Evolutionary conservation across 2,113 vertebrate genomes (phyloP).

Genomic region (Ginglymostoma cirratum): DNA sequence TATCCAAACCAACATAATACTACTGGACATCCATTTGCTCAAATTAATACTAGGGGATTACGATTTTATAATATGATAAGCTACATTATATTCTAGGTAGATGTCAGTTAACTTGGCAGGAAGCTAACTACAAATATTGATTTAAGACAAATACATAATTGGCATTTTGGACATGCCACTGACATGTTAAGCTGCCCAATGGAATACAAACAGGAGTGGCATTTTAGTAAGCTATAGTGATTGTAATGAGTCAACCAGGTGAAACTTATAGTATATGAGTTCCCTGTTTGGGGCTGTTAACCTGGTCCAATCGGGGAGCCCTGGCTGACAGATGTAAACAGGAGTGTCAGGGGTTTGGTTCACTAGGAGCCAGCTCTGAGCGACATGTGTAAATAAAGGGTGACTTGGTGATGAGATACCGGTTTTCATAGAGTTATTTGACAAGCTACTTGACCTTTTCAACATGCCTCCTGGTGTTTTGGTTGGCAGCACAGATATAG

Average conservation of each 20-base stretch:
- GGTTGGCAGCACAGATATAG: neutral
- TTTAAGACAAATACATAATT: neutral
- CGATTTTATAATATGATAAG: neutral
- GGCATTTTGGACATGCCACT: neutral
- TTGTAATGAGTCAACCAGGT: too few species aligned
- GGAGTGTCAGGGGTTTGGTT: too few species aligned
- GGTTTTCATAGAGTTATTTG: too few species aligned
- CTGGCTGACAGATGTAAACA: too few species aligned
- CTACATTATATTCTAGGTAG: neutral
- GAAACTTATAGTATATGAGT: too few species aligned
- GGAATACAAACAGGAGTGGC: neutral
- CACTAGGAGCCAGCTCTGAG: too few species aligned
- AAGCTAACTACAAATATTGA: neutral
- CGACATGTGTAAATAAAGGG: too few species aligned
- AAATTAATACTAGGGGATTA: neutral
- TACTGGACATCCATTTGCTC: neutral
- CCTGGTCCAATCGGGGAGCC: too few species aligned
- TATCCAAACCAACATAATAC: neutral
- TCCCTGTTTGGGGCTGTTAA: too few species aligned
- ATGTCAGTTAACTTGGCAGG: neutral
- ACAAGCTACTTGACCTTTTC: slow-evolving; percentile 6
- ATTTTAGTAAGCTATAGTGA: neutral
- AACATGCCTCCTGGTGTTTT: neutral
- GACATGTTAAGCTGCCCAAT: slow-evolving; percentile 1
- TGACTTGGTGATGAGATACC: too few species aligned